These are phyloP conservation scores for Catocala sponsa DNA, from an alignment of 2,888 invertebrate species.

Conservation along the genomic window DNA sequence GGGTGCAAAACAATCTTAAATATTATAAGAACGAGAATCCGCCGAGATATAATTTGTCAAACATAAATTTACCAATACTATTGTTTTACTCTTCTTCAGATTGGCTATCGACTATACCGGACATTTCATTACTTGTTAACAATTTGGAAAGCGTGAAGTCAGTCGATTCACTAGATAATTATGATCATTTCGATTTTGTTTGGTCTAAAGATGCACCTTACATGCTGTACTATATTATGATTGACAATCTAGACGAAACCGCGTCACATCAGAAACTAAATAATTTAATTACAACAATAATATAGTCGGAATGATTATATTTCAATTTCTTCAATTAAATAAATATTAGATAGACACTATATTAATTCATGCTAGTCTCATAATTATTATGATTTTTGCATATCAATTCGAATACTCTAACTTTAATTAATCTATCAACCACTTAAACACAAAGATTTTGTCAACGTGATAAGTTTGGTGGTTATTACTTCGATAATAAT, in stretches of 20 bases:
- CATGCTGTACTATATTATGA: not conserved
- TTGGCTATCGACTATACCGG: constrained; percentile 6
- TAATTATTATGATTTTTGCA: too few species aligned
- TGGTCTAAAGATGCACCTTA: not conserved
- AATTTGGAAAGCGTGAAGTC: not conserved
- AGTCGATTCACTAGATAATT: not conserved
- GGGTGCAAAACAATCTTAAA: not conserved
- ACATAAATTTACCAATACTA: constrained; percentile 3
- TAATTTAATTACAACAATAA: too few species aligned
- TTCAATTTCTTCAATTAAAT: too few species aligned
- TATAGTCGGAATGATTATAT: too few species aligned
- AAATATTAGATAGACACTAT: too few species aligned
- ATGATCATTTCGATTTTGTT: constrained; percentile 10
- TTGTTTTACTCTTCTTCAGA: constrained; percentile 11
- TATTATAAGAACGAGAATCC: constrained; percentile 1
- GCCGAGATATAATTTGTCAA: constrained; percentile 6
- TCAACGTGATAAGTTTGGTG: too few species aligned
- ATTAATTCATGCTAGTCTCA: too few species aligned
- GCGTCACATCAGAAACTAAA: too few species aligned
- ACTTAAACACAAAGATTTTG: too few species aligned
- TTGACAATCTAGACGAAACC: constrained; percentile 2
- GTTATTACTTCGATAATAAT: too few species aligned
- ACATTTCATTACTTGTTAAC: not conserved
- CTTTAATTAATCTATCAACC: too few species aligned
- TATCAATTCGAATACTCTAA: too few species aligned